phyloP scores from a whole-genome alignment of 2,888 invertebrate genomes.

The Drosophila paramelanica region DNA sequence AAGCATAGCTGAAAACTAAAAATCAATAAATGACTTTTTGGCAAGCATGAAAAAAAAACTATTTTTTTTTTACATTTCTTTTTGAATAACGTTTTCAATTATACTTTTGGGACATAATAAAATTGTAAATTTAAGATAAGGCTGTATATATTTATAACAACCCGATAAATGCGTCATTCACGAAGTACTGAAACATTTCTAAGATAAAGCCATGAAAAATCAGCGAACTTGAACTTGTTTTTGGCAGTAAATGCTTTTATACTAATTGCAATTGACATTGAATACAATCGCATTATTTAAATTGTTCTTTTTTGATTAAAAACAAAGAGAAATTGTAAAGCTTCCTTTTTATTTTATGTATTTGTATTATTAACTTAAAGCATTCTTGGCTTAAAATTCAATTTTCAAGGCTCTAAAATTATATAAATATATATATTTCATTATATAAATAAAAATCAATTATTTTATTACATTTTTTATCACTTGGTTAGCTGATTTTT shows the following conservation, averaged over 20 bases:
- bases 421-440: too few relatives aligned
- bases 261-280: conserved; percentile 20
- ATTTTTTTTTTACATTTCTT: too few relatives aligned
- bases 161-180: conserved; percentile 1
- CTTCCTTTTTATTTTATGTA: too few relatives aligned
- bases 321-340: too few relatives aligned
- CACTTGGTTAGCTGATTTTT: too few relatives aligned
- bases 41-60: neutral
- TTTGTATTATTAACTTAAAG: too few relatives aligned
- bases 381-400: too few relatives aligned
- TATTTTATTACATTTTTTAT: too few relatives aligned
- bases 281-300: neutral
- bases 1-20: conserved; percentile 8
- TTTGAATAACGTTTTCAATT: too few relatives aligned
- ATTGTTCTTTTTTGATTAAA: too few relatives aligned
- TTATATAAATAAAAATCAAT: too few relatives aligned
- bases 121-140: neutral
- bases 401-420: too few relatives aligned
- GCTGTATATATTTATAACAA: neutral
- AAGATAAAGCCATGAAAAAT: conserved; percentile 19
- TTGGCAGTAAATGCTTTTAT: neutral
- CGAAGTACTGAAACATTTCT: conserved; percentile 2
- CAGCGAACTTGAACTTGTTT: conserved; percentile 55
- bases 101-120: neutral
- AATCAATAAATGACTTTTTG: conserved; percentile 42